Conservation (phyloP, 2,888 invertebrate species). For the Blomia tropicalis region DNA sequence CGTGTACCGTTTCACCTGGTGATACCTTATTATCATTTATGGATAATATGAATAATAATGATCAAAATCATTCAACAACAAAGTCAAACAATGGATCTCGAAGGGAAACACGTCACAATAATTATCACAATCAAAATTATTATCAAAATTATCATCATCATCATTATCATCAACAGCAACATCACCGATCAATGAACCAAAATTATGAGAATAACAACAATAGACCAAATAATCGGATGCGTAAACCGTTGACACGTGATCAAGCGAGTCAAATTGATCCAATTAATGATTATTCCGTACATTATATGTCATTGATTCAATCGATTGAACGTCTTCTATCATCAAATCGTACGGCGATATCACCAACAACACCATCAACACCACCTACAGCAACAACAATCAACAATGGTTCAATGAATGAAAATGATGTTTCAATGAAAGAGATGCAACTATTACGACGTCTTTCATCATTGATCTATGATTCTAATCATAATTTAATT, state of each 20-base stretch:
- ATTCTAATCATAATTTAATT: conserved; percentile 2
- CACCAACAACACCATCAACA: background rate
- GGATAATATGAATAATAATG: no score
- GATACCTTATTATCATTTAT: background rate
- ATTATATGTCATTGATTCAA: background rate
- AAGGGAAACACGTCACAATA: background rate
- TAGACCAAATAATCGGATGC: no score
- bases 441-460: background rate
- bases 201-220: no score
- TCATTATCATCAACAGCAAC: background rate
- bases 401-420: background rate
- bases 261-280: no score
- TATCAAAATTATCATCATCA: background rate
- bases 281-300: no score
- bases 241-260: no score
- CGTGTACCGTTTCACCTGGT: no score
- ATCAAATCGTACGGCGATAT: background rate
- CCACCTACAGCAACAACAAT: background rate
- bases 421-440: background rate
- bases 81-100: background rate
- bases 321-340: background rate
- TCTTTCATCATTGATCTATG: background rate
- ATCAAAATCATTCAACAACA: no score
- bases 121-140: background rate
- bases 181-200: no score